phyloP scores from a whole-genome alignment of 2,888 invertebrate species.

The Apodemia hepburni region DNA sequence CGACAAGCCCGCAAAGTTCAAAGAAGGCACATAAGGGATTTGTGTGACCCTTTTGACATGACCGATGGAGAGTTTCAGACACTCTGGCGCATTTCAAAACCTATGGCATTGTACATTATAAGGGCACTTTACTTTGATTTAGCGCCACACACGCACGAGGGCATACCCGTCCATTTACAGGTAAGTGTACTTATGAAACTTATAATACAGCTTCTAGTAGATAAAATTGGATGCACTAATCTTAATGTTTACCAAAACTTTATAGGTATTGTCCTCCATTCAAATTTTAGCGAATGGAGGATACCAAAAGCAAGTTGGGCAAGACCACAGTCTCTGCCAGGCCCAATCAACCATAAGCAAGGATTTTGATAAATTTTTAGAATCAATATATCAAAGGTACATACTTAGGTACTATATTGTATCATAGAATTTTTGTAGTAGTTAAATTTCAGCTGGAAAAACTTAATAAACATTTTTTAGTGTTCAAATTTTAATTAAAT shows the following conservation, averaged over 20 bases:
- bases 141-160: background rate
- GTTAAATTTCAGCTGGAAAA: no score
- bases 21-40: no score
- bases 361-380: background rate
- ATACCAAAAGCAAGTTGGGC: slow-evolving; percentile 17
- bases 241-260: background rate
- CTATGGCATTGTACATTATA: background rate
- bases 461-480: no score
- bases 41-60: background rate
- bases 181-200: background rate
- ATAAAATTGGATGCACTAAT: background rate
- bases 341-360: slow-evolving; percentile 17
- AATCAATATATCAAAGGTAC: background rate
- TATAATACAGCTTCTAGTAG: no score
- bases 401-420: no score
- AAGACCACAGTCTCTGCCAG: slow-evolving; percentile 16
- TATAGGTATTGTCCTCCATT: slow-evolving; percentile 17
- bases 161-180: background rate
- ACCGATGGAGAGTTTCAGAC: background rate
- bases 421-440: no score
- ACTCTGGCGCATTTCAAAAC: background rate
- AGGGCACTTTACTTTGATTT: background rate
- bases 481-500: no score
- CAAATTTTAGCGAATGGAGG: slow-evolving; percentile 19
- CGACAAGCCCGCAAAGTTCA: background rate